Evolutionary conservation across 2,888 invertebrate species (phyloP).

Genomic region (Cantharis rustica): DNA sequence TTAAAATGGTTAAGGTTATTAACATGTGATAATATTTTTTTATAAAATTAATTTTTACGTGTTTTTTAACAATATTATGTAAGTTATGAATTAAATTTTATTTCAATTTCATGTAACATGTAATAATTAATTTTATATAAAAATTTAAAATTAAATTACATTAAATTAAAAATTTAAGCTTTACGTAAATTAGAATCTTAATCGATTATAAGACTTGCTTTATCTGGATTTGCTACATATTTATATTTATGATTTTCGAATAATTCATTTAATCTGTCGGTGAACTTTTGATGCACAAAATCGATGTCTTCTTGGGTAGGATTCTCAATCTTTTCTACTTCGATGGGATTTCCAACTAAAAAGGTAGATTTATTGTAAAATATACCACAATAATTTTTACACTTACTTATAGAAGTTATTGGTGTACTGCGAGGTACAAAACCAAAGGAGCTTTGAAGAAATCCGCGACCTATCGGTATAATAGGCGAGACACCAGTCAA

Average conservation of each 20-base stretch:
- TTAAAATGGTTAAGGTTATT: no score
- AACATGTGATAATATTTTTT: no score
- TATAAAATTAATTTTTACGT: no score
- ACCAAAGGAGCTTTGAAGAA: conserved; percentile 91
- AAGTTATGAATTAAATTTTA: no score
- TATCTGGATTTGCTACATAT: conserved; percentile 68
- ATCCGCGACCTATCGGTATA: conserved; percentile 79
- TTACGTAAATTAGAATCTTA: neutral
- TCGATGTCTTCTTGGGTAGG: conserved; percentile 80
- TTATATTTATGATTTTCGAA: conserved; percentile 84
- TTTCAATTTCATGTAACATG: no score
- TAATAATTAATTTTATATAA: no score
- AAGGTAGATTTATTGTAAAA: conserved; percentile 14
- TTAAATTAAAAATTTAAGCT: neutral
- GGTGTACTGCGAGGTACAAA: conserved; percentile 80
- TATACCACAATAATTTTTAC: neutral
- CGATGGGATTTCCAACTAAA: conserved; percentile 85
- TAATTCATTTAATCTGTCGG: conserved; percentile 67
- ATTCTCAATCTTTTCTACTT: conserved; percentile 70
- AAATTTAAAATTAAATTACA: neutral
- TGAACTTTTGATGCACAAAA: conserved; percentile 76
- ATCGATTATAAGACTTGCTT: conserved; percentile 36
- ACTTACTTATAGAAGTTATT: conserved; percentile 83
- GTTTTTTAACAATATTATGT: no score
- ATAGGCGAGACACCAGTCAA: conserved; percentile 76